Evolutionary conservation across 23 tunicate genomes (phyloP), one percentile per base, ranked within the genome.

Genomic region (Oikopleura vanhoeffeni): DNA sequence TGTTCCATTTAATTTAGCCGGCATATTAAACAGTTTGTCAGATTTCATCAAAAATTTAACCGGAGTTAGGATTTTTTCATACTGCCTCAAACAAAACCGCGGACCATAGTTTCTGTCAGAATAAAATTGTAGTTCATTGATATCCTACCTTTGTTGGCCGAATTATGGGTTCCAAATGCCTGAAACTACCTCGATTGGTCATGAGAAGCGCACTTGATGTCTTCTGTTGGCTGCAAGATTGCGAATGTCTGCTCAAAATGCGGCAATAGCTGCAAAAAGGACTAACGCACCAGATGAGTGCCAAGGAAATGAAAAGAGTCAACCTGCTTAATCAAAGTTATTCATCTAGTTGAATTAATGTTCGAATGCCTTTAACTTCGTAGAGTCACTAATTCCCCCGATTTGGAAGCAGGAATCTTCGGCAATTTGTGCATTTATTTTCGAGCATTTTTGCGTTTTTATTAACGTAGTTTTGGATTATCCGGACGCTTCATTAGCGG

Each of bases 401-500:
- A 49, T 24, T 49, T 13, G 64, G 24, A 49, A 49, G 64, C 18
- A 49, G 24, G n/a, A 24, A 13, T 49, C 64, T 49, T 8, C 24
- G 24, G 64, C 64, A 13, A 49, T n/a, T 49, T 8, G 64, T 49
- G 13, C 64, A 91, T 77, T 87, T 90, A 24, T 88, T 95, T 40
- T 90, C 96, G 0, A 96, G 90, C n/a, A n/a, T n/a, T n/a, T 41
- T 95, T 95, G 88, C 90, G 99, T 96, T 86, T 91, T 39, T 95
- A 95, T 71, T 95, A 90, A 41, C 91, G 88, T 35, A 91, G 90
- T 38, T 88, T 90, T 67, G 90, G 92, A 1, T 90, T 95, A 41
- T 85, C n/a, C 87, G 38, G 90, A 90, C 67, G 86, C 86, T 41
- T 83, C 88, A 0, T 87, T 86, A 0, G 90, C n/a, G n/a, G 96